phyloP scores from a whole-genome alignment of 2,113 vertebrate genomes.

The Turdus rufiventris region DNA sequence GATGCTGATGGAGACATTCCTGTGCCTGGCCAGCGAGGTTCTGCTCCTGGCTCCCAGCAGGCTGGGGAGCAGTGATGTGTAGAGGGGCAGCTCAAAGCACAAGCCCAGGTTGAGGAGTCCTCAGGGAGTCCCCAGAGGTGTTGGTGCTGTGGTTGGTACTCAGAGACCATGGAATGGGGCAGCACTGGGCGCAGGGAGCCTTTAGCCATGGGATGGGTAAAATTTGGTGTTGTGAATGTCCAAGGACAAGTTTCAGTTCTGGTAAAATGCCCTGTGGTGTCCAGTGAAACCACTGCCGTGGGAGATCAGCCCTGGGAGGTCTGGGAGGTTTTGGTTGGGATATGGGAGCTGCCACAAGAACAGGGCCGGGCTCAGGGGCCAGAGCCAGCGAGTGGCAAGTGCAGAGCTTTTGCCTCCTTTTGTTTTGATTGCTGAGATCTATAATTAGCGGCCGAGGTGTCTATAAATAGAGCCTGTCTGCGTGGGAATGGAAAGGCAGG shows the following conservation, averaged over 20 bases:
- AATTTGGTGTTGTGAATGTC: background rate
- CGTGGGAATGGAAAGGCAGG: constrained; percentile 32
- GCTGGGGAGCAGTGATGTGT: background rate
- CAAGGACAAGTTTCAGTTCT: background rate
- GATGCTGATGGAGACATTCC: fast-evolving
- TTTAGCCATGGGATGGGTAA: background rate
- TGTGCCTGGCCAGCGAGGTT: background rate
- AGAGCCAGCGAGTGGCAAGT: background rate
- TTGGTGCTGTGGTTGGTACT: background rate
- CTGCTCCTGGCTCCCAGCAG: fast-evolving
- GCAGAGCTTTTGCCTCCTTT: background rate
- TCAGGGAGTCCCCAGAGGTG: fast-evolving
- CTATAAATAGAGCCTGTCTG: constrained; percentile 50
- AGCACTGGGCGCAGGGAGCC: background rate
- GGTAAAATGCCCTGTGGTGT: background rate
- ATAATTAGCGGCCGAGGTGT: constrained; percentile 31
- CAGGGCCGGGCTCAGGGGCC: background rate
- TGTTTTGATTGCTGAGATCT: constrained; percentile 14
- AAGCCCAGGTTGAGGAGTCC: background rate
- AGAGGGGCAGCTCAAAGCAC: background rate
- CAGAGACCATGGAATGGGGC: background rate
- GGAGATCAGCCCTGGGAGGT: fast-evolving
- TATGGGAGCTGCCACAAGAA: background rate
- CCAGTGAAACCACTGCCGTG: fast-evolving
- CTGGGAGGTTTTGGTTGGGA: background rate